Conservation (phyloP, 2,113 vertebrate species). For the Apaloderma vittatum region DNA sequence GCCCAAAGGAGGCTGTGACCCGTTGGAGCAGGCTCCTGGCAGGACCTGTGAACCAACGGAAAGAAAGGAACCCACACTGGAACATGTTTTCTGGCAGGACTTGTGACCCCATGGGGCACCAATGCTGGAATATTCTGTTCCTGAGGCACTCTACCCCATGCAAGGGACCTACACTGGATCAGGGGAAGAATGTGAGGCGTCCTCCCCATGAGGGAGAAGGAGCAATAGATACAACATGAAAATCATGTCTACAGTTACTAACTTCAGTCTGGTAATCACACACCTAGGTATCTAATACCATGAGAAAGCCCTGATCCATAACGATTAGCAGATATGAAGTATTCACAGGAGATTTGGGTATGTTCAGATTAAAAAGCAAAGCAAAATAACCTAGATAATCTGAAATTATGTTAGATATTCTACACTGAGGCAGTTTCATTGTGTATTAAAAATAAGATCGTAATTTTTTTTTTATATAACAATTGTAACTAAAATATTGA, state of each 20-base stretch:
- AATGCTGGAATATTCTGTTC: background rate
- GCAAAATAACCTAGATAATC: rapidly evolving
- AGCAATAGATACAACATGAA: background rate
- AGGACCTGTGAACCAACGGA: too few species aligned
- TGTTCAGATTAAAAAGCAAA: background rate
- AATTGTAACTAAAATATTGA: background rate
- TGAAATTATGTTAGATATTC: background rate
- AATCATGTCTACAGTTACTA: background rate
- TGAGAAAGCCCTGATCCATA: background rate
- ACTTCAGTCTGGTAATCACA: background rate
- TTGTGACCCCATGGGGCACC: too few species aligned
- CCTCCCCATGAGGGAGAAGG: background rate
- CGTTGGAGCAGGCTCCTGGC: too few species aligned
- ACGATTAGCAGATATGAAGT: background rate
- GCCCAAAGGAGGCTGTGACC: background rate
- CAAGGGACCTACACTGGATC: background rate
- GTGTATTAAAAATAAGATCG: background rate
- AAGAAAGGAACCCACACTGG: too few species aligned
- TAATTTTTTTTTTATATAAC: background rate
- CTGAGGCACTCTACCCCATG: background rate
- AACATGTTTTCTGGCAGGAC: background rate
- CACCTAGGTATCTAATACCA: background rate
- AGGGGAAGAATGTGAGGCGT: background rate
- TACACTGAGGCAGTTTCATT: background rate
- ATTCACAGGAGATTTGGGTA: background rate